Conservation (phyloP, 2,113 vertebrate genomes). For the Neolamprologus sp. region DNA sequence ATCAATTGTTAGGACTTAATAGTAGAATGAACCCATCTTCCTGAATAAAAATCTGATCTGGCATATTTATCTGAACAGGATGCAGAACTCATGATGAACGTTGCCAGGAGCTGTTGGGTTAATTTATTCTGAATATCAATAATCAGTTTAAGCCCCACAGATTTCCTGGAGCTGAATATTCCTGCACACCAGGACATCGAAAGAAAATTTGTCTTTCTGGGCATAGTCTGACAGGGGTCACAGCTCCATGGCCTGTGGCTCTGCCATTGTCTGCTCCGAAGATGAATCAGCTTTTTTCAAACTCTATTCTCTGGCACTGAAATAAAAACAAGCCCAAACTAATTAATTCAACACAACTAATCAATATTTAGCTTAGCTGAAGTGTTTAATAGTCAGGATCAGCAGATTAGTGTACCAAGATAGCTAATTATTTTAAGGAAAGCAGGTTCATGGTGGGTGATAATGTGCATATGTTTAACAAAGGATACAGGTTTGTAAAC, state of each 20-base stretch:
- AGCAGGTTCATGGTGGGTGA: background rate
- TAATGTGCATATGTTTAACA: background rate
- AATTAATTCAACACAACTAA: constrained; percentile 45
- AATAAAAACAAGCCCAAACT: background rate
- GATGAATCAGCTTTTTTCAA: constrained; percentile 53
- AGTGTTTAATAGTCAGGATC: constrained; percentile 19
- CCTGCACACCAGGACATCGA: background rate
- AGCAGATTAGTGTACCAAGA: constrained; percentile 26
- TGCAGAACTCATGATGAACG: constrained; percentile 15
- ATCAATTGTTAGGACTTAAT: constrained; percentile 37
- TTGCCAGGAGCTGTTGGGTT: constrained; percentile 21
- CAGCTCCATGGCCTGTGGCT: constrained; percentile 11
- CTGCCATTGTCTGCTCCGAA: constrained; percentile 11
- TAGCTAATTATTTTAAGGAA: constrained; percentile 10
- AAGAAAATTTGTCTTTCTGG: constrained; percentile 19
- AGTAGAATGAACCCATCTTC: constrained; percentile 31
- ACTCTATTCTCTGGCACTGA: constrained; percentile 9
- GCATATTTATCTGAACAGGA: constrained; percentile 29
- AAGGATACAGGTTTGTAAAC: background rate
- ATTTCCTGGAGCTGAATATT: constrained; percentile 28
- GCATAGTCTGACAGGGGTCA: constrained; percentile 20
- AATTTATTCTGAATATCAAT: constrained; percentile 34
- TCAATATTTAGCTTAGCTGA: constrained; percentile 46
- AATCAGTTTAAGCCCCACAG: constrained; percentile 15
- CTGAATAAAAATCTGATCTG: constrained; percentile 47